Base-by-base conservation (phyloP, 2,797 vertebrate species). In the Sparidentex hasta region DNA sequence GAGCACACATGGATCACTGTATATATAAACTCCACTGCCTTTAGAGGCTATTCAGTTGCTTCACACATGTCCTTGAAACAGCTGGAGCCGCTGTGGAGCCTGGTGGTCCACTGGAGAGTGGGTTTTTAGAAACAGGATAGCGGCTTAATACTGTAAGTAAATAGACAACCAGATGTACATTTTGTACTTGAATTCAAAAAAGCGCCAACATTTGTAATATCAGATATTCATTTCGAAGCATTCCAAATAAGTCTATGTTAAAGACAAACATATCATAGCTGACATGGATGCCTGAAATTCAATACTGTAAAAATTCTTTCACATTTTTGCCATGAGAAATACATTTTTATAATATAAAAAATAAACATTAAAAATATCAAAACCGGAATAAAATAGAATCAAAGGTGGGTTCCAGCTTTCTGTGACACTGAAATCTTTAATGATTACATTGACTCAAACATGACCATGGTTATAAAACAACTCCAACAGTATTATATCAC, bases 11-110 rank as follows among this genome's bases (percentile, higher is more conserved):
- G 57, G 70, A 73, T 51, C 51, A 61, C 44, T 54, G 7, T 20
- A 13, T 56, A 46, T n/a, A 56, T 7, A 57, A 21, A 47, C 61
- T 63, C 65, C 21, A 57, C 57, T 69, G 29, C 16, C 12, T 44
- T 13, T 44, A 17, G 56, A 65, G 18, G 43, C 55, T 61, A 46
- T 50, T 46, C 65, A 62, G 47, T 70, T 69, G 62, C 58, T 58
- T 73, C 62, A 63, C 65, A 75, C 20, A 23, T 64, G 48, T 54
- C 27, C 48, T 48, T 20, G 20, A 18, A 66, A 55, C 66, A 67
- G 69, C 69, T 74, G 72, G 13, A 76, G 50, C 51, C 64, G 71
- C 47, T n/a, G 43, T 16, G 71, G 58, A 74, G 62, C 14, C 41
- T 54, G 57, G 50, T 2, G 5, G 16, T 54, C 43, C 43, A 20